Conservation (phyloP, 30 jellyfish, hydroid and myxozoan genomes). For the Cassiopea xamachana region DNA sequence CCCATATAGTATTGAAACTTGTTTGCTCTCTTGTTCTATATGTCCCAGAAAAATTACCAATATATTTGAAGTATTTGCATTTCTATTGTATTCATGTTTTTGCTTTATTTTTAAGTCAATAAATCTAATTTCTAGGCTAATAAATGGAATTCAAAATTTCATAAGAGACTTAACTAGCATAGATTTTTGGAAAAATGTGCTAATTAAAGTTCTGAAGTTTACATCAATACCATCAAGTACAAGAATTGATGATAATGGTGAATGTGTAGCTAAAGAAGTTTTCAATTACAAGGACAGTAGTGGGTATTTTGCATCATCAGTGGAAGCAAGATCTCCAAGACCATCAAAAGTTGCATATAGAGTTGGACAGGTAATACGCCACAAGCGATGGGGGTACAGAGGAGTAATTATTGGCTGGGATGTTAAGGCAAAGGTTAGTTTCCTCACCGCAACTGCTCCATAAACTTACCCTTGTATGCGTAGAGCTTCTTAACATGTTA, state of each 20-base stretch:
- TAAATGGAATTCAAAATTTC: slow-evolving; percentile 70
- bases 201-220: slow-evolving; percentile 21
- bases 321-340: slow-evolving; percentile 79
- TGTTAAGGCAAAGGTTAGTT: slow-evolving; percentile 75
- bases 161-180: slow-evolving; percentile 27
- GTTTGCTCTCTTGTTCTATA: too few relatives aligned
- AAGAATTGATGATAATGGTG: slow-evolving; percentile 80
- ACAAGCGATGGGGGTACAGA: slow-evolving; percentile 87
- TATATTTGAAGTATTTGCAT: too few relatives aligned
- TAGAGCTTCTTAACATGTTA: too few relatives aligned
- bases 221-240: slow-evolving; percentile 53
- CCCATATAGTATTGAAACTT: too few relatives aligned
- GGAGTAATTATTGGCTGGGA: slow-evolving; percentile 99
- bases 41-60: too few relatives aligned
- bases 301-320: slow-evolving; percentile 87
- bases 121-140: slow-evolving; percentile 17
- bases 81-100: too few relatives aligned
- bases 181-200: slow-evolving; percentile 58
- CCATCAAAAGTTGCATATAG: slow-evolving; percentile 77
- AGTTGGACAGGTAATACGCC: slow-evolving; percentile 96
- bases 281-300: slow-evolving; percentile 65
- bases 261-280: slow-evolving; percentile 96
- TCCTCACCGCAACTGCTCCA: neutral
- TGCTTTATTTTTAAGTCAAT: too few relatives aligned
- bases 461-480: too few relatives aligned